Base-by-base conservation (phyloP, 2,888 invertebrate genomes). In the Lochmaea capreae region DNA sequence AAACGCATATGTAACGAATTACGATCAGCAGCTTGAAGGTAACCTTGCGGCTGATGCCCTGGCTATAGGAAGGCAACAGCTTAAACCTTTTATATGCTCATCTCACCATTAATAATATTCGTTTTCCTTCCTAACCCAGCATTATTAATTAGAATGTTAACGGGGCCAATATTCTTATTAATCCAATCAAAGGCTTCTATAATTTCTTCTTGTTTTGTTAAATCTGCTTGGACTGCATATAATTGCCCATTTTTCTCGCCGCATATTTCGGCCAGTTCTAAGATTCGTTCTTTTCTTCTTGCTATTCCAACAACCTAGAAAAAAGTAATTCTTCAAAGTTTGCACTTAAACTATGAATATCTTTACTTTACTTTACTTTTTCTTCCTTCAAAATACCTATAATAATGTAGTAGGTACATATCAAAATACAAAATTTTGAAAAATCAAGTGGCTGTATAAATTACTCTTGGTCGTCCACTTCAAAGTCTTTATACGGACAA, bases 61-160 rank as follows among this genome's bases (percentile, higher is more conserved):
- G 26, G 1, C 22, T 22, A n/a, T n/a, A 22, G 22, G 22, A 22
- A 22, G 22, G 22, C 22, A 22, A 22, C 22, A 22, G 22, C 22
- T 22, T 22, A 22, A 22, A 5, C 2, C 2, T 3, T 33, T 4
- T 33, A 33, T 33, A n/a, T 18, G 33, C 18, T 10, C 62, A 58
- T n/a, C 72, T 59, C 66, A 71, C 79, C 79, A 59, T 77, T 63
- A 33, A 78, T 79, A 14, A 82, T 65, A 1, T 67, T 77, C 1
- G 74, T 76, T 54, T 71, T 69, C 63, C 63, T 70, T 2, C 69
- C 66, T 6, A 82, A 42, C 1, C 82, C 83, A 22, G 83, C 83
- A 72, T 81, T 83, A 71, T 83, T 83, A 52, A 83, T 74, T 14
- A 83, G 71, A 67, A 83, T 79, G 59, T 80, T 76, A 10, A 83